Evolutionary conservation across 2,113 vertebrate species (phyloP).

Genomic region (Clarias gariepinus): DNA sequence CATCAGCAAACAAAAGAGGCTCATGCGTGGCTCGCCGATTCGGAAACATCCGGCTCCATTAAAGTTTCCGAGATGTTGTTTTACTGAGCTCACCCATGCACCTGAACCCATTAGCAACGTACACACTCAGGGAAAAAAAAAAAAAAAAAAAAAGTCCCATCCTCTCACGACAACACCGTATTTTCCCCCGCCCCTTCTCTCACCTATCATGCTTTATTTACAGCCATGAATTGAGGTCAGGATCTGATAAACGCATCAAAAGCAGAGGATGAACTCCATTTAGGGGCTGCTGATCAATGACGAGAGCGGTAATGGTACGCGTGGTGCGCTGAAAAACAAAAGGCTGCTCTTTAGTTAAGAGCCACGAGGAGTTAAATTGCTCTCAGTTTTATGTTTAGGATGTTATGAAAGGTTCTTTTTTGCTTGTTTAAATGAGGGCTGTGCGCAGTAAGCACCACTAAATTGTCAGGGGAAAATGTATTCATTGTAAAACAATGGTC

Average conservation of each 20-base stretch:
- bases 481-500: slow-evolving; percentile 17
- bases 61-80: slow-evolving; percentile 14
- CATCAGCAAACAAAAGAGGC: slow-evolving; percentile 34
- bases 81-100: slow-evolving; percentile 47
- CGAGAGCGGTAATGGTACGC: slow-evolving; percentile 7
- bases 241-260: slow-evolving; percentile 42
- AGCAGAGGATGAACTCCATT: slow-evolving; percentile 14
- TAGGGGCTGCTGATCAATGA: not conserved
- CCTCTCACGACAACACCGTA: slow-evolving; percentile 7
- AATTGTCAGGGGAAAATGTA: not conserved
- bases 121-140: not conserved
- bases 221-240: slow-evolving; percentile 34
- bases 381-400: slow-evolving; percentile 27
- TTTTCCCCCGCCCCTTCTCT: not conserved
- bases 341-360: slow-evolving; percentile 37
- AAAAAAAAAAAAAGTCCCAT: slow-evolving; percentile 28
- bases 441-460: slow-evolving; percentile 8
- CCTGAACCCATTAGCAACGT: slow-evolving; percentile 51
- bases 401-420: slow-evolving; percentile 23
- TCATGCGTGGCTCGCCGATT: not conserved
- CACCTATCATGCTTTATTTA: slow-evolving; percentile 30
- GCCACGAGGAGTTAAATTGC: slow-evolving; percentile 38
- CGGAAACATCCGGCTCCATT: slow-evolving; percentile 19
- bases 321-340: slow-evolving; percentile 16
- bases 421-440: slow-evolving; percentile 1